Conservation (phyloP, 37 sponge, comb jelly and placozoan species). For the Lycopodina hypogea region DNA sequence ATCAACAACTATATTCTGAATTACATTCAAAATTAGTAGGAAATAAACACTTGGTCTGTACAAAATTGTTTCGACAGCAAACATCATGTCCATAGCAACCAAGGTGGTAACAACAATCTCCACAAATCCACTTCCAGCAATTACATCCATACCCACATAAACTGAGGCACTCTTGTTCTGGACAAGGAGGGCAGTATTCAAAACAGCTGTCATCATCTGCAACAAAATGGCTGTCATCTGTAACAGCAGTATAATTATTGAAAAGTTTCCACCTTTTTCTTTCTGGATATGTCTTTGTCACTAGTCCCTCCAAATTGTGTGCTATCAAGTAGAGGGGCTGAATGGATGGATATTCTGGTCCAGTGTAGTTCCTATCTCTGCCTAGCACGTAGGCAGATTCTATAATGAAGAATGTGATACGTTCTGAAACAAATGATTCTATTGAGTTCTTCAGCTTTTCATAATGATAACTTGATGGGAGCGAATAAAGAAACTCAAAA, state of each 20-base stretch:
- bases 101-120: constrained; percentile 82
- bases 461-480: background rate
- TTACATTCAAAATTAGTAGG: constrained; percentile 62
- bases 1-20: constrained; percentile 44
- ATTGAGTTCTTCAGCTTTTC: background rate
- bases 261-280: too few species aligned
- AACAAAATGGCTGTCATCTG: constrained; percentile 12
- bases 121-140: constrained; percentile 87
- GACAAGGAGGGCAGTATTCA: constrained; percentile 64
- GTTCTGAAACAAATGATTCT: background rate
- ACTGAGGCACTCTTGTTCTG: constrained; percentile 67
- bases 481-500: background rate
- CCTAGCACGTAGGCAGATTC: background rate
- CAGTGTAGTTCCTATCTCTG: background rate
- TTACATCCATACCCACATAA: constrained; percentile 71
- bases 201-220: constrained; percentile 12
- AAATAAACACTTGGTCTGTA: constrained; percentile 49
- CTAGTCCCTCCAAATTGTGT: background rate
- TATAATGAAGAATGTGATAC: background rate
- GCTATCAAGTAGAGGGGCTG: background rate
- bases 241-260: too few species aligned
- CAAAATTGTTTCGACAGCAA: constrained; percentile 64
- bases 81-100: constrained; percentile 84
- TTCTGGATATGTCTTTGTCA: too few species aligned
- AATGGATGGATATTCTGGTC: background rate